Percentiles rank a stretch among this genome's conserved stretches.
phyloP scores from a whole-genome alignment of 2,888 invertebrate species.

The Caenorhabditis drosophilae region DNA sequence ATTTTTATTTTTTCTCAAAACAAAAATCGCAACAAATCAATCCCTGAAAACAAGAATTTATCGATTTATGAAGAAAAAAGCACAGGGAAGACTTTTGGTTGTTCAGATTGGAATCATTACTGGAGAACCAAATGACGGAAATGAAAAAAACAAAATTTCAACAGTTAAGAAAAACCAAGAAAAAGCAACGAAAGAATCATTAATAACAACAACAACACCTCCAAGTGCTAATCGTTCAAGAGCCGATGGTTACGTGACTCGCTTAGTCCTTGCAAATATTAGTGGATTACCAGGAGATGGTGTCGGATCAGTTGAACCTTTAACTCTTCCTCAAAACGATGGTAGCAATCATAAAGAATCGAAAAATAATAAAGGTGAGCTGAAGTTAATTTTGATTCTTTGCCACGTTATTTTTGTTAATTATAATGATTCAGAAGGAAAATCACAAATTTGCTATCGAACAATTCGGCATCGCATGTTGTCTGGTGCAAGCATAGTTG shows the following conservation, averaged over 20 bases:
- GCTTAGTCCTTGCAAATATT: conserved; percentile 37
- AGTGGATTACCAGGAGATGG: conserved; percentile 23
- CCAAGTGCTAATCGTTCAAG: conserved; percentile 22
- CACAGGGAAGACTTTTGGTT: neutral
- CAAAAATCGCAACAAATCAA: no score
- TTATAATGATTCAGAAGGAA: no score
- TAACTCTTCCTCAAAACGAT: conserved; percentile 36
- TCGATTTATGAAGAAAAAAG: no score
- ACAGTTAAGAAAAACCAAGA: neutral
- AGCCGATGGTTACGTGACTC: conserved; percentile 38
- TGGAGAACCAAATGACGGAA: conserved; percentile 46
- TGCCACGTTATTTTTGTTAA: neutral
- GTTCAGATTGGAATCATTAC: conserved; percentile 35
- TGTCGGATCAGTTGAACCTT: conserved; percentile 31
- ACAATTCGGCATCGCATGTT: conserved; percentile 54
- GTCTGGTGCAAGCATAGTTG: conserved; percentile 53
- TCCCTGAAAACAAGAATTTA: no score
- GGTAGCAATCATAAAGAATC: conserved; percentile 21
- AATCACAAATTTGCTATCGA: conserved; percentile 56
- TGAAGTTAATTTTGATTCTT: neutral
- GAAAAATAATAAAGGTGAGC: conserved; percentile 20
- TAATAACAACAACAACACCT: conserved; percentile 31
- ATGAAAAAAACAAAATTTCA: no score
- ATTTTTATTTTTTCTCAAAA: no score
- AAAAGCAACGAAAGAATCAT: conserved; percentile 8